phyloP scores from a whole-genome alignment of 1,140 invertebrate species.

The Sminthurides bifidus region DNA sequence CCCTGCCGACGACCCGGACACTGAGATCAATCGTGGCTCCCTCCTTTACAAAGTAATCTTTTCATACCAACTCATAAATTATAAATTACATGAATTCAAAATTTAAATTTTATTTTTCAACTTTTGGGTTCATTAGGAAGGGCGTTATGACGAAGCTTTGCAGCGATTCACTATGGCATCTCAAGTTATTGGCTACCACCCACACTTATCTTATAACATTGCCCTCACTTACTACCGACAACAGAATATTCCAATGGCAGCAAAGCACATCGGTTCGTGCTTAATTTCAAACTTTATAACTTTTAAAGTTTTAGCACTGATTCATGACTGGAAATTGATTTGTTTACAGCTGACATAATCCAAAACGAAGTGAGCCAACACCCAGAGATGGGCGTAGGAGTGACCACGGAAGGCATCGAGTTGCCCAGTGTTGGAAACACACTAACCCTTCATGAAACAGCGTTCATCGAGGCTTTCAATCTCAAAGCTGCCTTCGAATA shows the following conservation, averaged over 20 bases:
- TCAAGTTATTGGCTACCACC: slow-evolving; percentile 74
- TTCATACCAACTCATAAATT: slow-evolving; percentile 5
- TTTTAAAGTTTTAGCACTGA: not conserved
- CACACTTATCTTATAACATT: slow-evolving; percentile 89
- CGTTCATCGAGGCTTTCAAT: slow-evolving; percentile 95
- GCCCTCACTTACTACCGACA: slow-evolving; percentile 89
- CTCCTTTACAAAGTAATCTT: slow-evolving; percentile 73
- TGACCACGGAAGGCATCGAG: slow-evolving; percentile 95
- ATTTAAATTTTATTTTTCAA: not conserved
- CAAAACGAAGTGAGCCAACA: slow-evolving; percentile 92
- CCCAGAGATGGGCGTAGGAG: slow-evolving; percentile 92
- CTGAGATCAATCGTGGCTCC: slow-evolving; percentile 92
- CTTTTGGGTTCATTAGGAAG: slow-evolving; percentile 48
- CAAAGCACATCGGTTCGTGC: slow-evolving; percentile 64
- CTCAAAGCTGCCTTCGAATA: slow-evolving; percentile 97
- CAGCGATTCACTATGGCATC: slow-evolving; percentile 82
- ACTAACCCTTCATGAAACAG: slow-evolving; percentile 86
- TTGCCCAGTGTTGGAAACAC: slow-evolving; percentile 95
- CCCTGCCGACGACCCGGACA: slow-evolving; percentile 75
- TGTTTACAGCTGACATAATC: slow-evolving; percentile 73
- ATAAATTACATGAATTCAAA: not conserved
- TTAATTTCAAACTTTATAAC: not conserved
- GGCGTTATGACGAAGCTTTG: slow-evolving; percentile 78
- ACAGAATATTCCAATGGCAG: slow-evolving; percentile 81
- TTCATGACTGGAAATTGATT: not conserved